Evolutionary conservation across 1,140 invertebrate species (phyloP), one percentile per base, ranked within the genome.

Genomic region (Ganaspis sp.): DNA sequence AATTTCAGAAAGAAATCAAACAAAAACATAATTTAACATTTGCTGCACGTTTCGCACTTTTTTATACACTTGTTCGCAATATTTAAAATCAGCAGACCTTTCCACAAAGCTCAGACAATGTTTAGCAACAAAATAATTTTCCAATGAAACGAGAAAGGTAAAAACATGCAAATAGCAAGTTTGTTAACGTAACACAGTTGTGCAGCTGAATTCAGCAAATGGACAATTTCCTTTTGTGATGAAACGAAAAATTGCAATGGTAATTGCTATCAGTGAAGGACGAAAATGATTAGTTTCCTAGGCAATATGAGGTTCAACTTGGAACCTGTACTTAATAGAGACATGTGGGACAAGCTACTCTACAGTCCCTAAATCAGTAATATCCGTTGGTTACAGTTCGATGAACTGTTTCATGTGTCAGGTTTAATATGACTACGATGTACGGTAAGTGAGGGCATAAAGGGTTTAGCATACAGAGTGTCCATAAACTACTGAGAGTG

Each of bases 341-440:
- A 26, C 54, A 64, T 26, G 21, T 26, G 23, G 23, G 9, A 64
- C 23, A 29, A 64, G 54, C 21, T 26, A 58, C 58, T 34, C 23
- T 64, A n/a, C 58, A 64, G 58, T 64, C 58, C 58, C 58, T 64
- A 64, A 64, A 64, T 64, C 21, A 64, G 26, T 64, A 64, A 64
- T 64, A 64, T 64, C 58, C 58, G 58, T 64, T 29, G 58, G 23
- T 64, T 64, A 29, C 58, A 64, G 58, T 64, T 64, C 58, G 58
- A 64, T 64, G 58, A 64, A 64, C 58, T 64, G 58, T 29, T 64
- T 64, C 54, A 26, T 29, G 1, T 64, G 58, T n/a, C 15, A 64
- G 58, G 26, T 64, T 64, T 64, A 64, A 64, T 64, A 64, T n/a
- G 26, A 29, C 58, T 34, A n/a, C 11, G 23, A 29, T 64, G 26